Base-by-base conservation (phyloP, 2,113 vertebrate genomes). In the Silurus glanis region DNA sequence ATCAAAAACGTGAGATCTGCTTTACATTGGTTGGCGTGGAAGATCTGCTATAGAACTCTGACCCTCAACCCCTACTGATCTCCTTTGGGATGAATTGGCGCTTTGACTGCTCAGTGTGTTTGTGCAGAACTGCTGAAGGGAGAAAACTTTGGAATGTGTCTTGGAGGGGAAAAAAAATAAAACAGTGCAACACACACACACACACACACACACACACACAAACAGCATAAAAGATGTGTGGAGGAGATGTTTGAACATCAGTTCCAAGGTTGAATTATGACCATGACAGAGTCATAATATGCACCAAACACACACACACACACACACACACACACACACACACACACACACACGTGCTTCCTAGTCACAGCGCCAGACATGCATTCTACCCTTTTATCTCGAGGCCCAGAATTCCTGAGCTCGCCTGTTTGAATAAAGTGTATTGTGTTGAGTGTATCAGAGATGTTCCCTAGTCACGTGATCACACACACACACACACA, bases 61-160 rank as follows among this genome's bases (percentile, higher is more conserved):
- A 37, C 37, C 37, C 37, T 37, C 37, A 37, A 37, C 37, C 37
- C 37, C 37, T 37, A 37, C 37, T 37, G 37, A 3, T 37, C 37
- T 37, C 37, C 37, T 37, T 37, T 2, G 37, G 37, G 2, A 37
- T 37, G 37, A 37, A 37, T 37, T 37, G 37, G 37, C 37, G 37
- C 37, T 37, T 37, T 37, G 37, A 37, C 37, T 37, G 37, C 37
- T 37, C 37, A 37, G 61, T 67, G 84, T 80, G 75, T 67, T 80
- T 83, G 82, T 90, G 93, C 90, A 90, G 90, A 93, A 91, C 91
- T 88, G 92, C 75, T 90, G 86, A 88, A 75, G 71, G 84, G 83
- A 80, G 89, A 89, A 88, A 90, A 92, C 87, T 92, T 90, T 90
- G 88, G 89, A 92, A 92, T 93, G 88, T 87, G 85, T 87, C 74